phyloP scores from a whole-genome alignment of 2,113 vertebrate species.

The Phalacrocorax aristotelis region DNA sequence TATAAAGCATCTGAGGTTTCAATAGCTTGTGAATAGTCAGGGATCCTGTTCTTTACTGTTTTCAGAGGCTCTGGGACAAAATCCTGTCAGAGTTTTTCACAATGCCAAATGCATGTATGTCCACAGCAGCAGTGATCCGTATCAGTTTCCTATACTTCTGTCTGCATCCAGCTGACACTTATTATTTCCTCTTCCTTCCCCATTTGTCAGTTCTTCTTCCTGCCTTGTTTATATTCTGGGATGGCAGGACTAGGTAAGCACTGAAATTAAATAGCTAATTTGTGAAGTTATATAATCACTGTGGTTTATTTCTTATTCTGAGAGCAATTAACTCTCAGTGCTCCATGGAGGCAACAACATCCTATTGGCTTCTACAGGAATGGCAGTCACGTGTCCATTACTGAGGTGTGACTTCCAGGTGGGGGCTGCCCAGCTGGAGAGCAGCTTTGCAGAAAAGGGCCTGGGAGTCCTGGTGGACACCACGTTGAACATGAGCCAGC shows the following conservation, averaged over 20 bases:
- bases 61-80: background rate
- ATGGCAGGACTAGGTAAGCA: background rate
- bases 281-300: background rate
- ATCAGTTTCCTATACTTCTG: background rate
- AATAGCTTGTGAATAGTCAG: background rate
- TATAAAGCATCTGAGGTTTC: background rate
- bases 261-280: background rate
- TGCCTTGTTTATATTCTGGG: background rate
- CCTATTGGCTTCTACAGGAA: background rate
- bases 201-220: background rate
- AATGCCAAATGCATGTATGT: background rate
- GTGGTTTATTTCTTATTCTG: background rate
- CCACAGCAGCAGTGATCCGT: background rate
- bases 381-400: accelerated
- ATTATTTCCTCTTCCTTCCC: background rate
- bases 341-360: background rate
- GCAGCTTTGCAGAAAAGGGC: background rate
- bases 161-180: background rate
- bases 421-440: background rate
- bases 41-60: background rate
- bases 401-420: background rate
- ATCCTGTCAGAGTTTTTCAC: background rate
- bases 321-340: background rate
- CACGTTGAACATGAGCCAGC: background rate
- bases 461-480: background rate